phyloP scores from a whole-genome alignment of 2,797 vertebrate species.

The Alcedo quadribrachys region DNA sequence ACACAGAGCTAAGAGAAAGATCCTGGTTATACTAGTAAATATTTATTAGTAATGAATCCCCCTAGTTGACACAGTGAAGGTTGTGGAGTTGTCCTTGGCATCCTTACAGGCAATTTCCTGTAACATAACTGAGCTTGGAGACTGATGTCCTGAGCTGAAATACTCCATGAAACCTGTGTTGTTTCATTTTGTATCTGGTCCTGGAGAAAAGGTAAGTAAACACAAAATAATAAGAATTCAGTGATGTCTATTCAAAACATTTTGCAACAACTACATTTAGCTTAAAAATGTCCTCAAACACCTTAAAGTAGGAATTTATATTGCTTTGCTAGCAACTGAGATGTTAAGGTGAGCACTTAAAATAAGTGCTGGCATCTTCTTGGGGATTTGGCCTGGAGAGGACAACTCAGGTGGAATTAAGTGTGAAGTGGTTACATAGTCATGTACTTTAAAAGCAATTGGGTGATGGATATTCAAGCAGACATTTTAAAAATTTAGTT shows the following conservation, averaged over 20 bases:
- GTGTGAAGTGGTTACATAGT: neutral
- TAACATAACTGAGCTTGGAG: neutral
- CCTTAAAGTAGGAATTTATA: neutral
- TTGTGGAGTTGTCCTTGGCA: neutral
- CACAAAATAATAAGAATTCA: neutral
- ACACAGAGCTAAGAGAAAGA: neutral
- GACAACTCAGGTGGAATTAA: neutral
- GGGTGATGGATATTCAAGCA: neutral
- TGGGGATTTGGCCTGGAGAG: neutral
- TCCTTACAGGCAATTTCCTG: neutral
- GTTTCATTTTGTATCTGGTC: neutral
- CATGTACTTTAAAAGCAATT: neutral
- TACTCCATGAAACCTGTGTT: neutral
- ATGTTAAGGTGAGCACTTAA: neutral
- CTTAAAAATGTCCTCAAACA: neutral
- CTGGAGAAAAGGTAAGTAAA: neutral
- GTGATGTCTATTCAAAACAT: neutral
- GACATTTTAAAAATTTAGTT: neutral
- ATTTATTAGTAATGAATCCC: neutral
- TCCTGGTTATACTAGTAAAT: neutral
- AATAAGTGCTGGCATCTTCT: neutral
- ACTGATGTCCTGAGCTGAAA: neutral
- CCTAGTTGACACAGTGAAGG: neutral
- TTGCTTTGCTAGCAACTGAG: neutral
- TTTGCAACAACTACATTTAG: neutral